Conservation (phyloP, 2,888 invertebrate genomes). For the Dryobota labecula region DNA sequence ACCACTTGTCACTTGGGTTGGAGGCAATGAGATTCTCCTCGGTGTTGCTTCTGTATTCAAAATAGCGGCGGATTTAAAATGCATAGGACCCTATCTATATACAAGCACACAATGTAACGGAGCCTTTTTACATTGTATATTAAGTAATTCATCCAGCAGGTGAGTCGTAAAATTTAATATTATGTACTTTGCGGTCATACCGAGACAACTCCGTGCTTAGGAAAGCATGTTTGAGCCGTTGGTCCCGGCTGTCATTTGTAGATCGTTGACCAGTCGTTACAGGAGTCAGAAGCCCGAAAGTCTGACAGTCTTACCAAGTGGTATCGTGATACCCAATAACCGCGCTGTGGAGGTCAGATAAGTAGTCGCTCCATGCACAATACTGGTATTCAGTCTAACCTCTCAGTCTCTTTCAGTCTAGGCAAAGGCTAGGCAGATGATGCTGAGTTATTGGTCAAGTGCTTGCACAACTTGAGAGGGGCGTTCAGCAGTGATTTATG, state of each 20-base stretch:
- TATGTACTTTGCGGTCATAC: neutral
- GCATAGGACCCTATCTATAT: slow-evolving; percentile 76
- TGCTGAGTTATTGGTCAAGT: neutral
- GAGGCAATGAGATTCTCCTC: slow-evolving; percentile 70
- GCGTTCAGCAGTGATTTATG: neutral
- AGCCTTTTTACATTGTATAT: slow-evolving; percentile 73
- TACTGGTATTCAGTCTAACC: neutral
- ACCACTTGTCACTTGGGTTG: slow-evolving; percentile 76
- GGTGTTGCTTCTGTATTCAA: slow-evolving; percentile 79
- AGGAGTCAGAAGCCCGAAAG: neutral
- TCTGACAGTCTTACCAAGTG: neutral
- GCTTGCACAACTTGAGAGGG: neutral
- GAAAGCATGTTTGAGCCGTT: neutral
- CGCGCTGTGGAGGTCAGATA: neutral
- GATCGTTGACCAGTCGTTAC: neutral
- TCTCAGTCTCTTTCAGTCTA: too few species aligned
- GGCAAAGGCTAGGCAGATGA: neutral
- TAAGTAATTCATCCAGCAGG: slow-evolving; percentile 47
- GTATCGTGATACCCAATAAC: neutral
- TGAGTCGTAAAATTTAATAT: slow-evolving; percentile 18
- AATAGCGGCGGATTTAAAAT: slow-evolving; percentile 60
- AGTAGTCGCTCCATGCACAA: neutral
- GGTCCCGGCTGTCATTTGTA: too few species aligned
- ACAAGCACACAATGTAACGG: slow-evolving; percentile 79
- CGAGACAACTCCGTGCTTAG: neutral